Conservation (phyloP, 2,113 vertebrate genomes). For the Platysternon megacephalum region DNA sequence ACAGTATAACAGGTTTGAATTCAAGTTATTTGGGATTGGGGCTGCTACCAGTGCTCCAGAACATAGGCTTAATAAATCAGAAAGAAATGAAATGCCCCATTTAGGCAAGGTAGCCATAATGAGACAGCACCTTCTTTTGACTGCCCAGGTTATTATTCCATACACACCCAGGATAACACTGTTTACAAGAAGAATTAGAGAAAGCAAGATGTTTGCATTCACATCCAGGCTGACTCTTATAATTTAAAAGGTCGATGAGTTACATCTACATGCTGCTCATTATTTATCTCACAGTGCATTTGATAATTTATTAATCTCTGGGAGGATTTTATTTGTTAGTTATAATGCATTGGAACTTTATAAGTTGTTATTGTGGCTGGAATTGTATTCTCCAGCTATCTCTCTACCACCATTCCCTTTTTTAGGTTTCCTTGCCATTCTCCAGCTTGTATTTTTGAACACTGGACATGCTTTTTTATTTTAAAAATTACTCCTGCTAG, state of each 20-base stretch:
- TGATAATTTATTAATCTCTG: constrained; percentile 24
- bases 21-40: constrained; percentile 7
- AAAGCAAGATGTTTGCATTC: constrained; percentile 23
- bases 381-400: constrained; percentile 49
- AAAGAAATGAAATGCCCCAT: not conserved
- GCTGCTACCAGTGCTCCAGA: not conserved
- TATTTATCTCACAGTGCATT: constrained; percentile 24
- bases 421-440: constrained; percentile 19
- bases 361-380: constrained; percentile 33
- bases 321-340: constrained; percentile 55
- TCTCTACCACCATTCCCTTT: constrained; percentile 36
- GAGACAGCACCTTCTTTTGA: accelerated
- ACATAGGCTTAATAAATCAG: not conserved
- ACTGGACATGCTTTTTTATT: constrained; percentile 36
- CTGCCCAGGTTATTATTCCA: not conserved
- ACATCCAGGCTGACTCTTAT: not conserved
- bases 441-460: constrained; percentile 27
- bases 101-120: not conserved
- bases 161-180: not conserved
- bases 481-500: constrained; percentile 62
- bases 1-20: not conserved
- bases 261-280: constrained; percentile 7
- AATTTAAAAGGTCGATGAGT: not conserved
- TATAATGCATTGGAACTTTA: constrained; percentile 16
- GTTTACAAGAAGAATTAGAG: not conserved